A percentile compares a stretch with the other conserved stretches of the same genome.
Conservation (phyloP, 1,140 invertebrate genomes). For the Coelopa frigida region DNA sequence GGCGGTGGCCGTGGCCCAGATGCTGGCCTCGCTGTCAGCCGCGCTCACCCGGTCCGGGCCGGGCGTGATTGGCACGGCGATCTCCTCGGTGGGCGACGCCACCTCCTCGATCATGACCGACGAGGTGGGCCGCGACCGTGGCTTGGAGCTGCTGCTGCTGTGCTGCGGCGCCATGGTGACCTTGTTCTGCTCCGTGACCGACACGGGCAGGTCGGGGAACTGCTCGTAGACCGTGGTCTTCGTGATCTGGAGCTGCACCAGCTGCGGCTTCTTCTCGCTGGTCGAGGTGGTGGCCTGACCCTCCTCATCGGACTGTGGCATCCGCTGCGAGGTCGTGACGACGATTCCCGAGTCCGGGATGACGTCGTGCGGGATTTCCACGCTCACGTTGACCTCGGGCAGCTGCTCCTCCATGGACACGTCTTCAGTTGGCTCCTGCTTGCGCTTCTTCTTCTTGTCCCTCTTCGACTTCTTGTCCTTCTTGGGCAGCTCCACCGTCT, state of each 20-base stretch:
- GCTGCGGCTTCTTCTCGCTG: slow-evolving; percentile 16
- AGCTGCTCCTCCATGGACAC: neutral
- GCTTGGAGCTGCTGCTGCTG: slow-evolving; percentile 13
- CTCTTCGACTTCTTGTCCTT: slow-evolving; percentile 19
- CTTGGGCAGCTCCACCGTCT: slow-evolving; percentile 37
- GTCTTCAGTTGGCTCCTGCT: slow-evolving; percentile 2
- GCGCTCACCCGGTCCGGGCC: slow-evolving; percentile 24
- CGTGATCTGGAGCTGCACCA: slow-evolving; percentile 37
- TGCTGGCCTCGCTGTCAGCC: slow-evolving; percentile 7
- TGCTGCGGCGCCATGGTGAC: slow-evolving; percentile 33
- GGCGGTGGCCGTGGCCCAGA: slow-evolving; percentile 27
- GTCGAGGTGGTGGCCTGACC: slow-evolving; percentile 17
- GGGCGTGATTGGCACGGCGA: slow-evolving; percentile 45
- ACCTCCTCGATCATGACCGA: slow-evolving; percentile 49
- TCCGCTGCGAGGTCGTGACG: slow-evolving; percentile 26
- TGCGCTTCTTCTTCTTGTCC: slow-evolving; percentile 22
- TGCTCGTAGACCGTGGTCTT: slow-evolving; percentile 38
- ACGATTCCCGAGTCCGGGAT: slow-evolving; percentile 26
- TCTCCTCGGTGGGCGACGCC: slow-evolving; percentile 39
- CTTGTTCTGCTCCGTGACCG: slow-evolving; percentile 36
- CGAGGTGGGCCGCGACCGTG: slow-evolving; percentile 26
- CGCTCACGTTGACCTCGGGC: slow-evolving; percentile 31
- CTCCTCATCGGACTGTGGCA: slow-evolving; percentile 8
- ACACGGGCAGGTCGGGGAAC: slow-evolving; percentile 31
- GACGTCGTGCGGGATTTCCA: slow-evolving; percentile 31